Evolutionary conservation across 2,797 vertebrate species (phyloP).

Genomic region (Melanotaenia pygmaea): DNA sequence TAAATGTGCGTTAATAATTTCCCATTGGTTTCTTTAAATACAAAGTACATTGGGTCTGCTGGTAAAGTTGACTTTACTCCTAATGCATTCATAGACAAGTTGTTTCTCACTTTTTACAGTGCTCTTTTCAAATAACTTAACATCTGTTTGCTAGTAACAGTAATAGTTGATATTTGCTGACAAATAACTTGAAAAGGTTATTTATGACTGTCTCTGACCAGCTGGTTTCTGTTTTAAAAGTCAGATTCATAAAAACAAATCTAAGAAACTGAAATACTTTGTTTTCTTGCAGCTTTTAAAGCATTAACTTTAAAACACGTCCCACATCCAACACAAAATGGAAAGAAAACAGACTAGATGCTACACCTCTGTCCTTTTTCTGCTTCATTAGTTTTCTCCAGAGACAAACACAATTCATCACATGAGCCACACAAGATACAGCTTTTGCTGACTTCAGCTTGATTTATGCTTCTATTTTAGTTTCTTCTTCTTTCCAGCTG

Average conservation of each 20-base stretch:
- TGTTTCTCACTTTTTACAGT: no score
- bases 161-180: no score
- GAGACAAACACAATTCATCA: background rate
- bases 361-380: background rate
- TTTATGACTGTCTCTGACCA: background rate
- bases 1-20: no score
- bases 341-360: background rate
- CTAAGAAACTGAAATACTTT: background rate
- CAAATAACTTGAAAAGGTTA: no score
- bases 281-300: background rate
- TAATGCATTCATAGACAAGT: no score
- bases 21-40: no score
- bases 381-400: background rate
- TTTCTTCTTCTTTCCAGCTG: background rate
- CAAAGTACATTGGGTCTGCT: no score
- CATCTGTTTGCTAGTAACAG: no score
- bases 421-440: background rate
- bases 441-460: slow-evolving; percentile 1
- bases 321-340: background rate
- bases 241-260: background rate
- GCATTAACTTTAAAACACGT: background rate
- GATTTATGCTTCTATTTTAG: background rate
- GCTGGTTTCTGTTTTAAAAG: background rate
- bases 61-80: no score
- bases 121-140: no score